Conservation (phyloP, 1,140 invertebrate genomes). For the Lucilia cuprina region DNA sequence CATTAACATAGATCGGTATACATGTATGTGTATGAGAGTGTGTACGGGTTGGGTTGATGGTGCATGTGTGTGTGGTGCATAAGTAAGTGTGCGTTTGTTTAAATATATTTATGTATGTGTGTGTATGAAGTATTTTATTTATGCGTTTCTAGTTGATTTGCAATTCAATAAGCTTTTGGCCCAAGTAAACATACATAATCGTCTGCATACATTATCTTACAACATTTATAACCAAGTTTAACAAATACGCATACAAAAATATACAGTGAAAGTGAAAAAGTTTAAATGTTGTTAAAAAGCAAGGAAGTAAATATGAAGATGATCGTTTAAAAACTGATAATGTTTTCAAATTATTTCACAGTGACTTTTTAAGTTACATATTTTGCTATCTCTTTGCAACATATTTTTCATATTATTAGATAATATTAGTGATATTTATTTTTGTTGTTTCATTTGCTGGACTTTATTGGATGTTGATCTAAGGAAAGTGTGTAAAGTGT, state of each 20-base stretch:
- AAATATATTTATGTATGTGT: neutral
- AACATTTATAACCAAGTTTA: neutral
- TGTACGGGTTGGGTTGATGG: neutral
- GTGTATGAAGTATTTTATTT: conserved; percentile 27
- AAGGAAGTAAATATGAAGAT: no score
- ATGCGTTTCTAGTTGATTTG: conserved; percentile 40
- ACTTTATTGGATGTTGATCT: no score
- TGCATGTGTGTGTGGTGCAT: neutral
- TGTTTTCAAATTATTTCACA: no score
- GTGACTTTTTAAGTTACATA: no score
- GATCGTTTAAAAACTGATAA: no score
- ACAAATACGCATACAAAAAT: neutral
- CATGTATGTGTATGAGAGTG: neutral
- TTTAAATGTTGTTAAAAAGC: neutral
- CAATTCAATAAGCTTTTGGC: conserved; percentile 42
- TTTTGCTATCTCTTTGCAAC: no score
- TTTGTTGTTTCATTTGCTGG: no score
- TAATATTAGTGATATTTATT: no score
- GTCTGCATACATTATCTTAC: conserved; percentile 31
- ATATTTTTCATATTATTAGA: no score
- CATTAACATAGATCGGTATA: neutral
- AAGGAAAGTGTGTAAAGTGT: neutral
- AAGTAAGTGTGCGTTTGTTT: conserved; percentile 5
- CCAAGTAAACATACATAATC: conserved; percentile 19
- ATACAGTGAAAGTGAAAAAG: neutral